phyloP scores from a whole-genome alignment of 1,140 invertebrate species.

The Drosophila pruinosa region DNA sequence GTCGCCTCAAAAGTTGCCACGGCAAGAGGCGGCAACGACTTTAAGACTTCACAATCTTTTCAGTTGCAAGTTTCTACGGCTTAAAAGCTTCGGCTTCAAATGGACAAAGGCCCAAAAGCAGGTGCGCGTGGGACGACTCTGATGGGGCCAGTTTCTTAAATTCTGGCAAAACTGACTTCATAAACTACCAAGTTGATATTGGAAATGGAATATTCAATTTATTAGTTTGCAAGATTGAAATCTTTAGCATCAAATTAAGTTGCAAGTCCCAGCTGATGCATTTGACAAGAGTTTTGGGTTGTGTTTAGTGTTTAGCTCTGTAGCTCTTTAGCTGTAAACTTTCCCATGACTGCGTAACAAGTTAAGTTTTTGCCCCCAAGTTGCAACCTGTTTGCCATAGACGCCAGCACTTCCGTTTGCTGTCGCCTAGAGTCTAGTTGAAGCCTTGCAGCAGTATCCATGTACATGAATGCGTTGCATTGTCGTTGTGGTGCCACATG shows the following conservation, averaged over 20 bases:
- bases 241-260: slow-evolving; percentile 1
- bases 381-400: slow-evolving; percentile 45
- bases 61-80: slow-evolving; percentile 19
- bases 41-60: background rate
- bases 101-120: slow-evolving; percentile 23
- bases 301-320: slow-evolving; percentile 11
- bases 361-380: slow-evolving; percentile 15
- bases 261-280: slow-evolving; percentile 20
- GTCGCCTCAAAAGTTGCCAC: slow-evolving; percentile 12
- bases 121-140: too few species aligned
- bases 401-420: slow-evolving; percentile 40
- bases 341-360: slow-evolving; percentile 46
- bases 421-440: too few species aligned
- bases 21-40: background rate
- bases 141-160: slow-evolving; percentile 10
- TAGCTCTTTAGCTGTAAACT: slow-evolving; percentile 29
- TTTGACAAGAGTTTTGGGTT: slow-evolving; percentile 25
- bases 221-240: slow-evolving; percentile 1
- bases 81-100: slow-evolving; percentile 27
- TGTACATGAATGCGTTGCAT: slow-evolving; percentile 46
- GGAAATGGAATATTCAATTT: background rate
- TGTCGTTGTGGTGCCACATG: slow-evolving; percentile 23
- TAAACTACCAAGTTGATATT: background rate
- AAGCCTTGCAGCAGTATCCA: slow-evolving; percentile 21
- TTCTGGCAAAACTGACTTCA: background rate